These are phyloP conservation scores for Emberiza fucata DNA, from an alignment of 2,113 vertebrate species.

Conservation along the genomic window DNA sequence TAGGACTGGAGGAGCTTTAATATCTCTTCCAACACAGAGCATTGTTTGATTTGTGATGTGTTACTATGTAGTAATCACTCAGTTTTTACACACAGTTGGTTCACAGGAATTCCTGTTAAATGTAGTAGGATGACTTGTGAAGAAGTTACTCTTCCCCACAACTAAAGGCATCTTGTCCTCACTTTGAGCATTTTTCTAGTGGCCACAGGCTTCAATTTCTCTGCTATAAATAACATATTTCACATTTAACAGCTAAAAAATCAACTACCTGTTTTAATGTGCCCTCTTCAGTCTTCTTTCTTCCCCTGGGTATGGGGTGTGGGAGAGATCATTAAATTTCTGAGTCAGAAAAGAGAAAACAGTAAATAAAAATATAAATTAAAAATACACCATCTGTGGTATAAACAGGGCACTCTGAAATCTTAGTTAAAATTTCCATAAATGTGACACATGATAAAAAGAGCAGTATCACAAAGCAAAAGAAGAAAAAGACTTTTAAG, in stretches of 20 bases:
- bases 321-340: background rate
- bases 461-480: slow-evolving; percentile 23
- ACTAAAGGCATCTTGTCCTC: background rate
- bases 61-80: background rate
- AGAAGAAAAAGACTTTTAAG: background rate
- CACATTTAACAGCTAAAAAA: background rate
- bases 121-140: background rate
- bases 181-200: background rate
- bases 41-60: background rate
- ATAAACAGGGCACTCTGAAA: slow-evolving; percentile 1
- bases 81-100: background rate
- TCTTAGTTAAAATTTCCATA: slow-evolving; percentile 14
- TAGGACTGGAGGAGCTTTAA: background rate
- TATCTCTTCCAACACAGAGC: background rate
- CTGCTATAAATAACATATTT: background rate
- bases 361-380: slow-evolving; percentile 16
- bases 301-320: background rate
- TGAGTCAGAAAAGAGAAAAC: background rate
- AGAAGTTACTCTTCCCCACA: background rate
- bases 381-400: background rate
- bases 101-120: background rate
- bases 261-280: background rate
- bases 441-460: slow-evolving; percentile 54
- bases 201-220: background rate
- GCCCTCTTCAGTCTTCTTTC: background rate